A percentile compares a stretch with the other conserved stretches of the same genome.
phyloP scores from a whole-genome alignment of 2,888 invertebrate genomes.

The Pheosia tremula region DNA sequence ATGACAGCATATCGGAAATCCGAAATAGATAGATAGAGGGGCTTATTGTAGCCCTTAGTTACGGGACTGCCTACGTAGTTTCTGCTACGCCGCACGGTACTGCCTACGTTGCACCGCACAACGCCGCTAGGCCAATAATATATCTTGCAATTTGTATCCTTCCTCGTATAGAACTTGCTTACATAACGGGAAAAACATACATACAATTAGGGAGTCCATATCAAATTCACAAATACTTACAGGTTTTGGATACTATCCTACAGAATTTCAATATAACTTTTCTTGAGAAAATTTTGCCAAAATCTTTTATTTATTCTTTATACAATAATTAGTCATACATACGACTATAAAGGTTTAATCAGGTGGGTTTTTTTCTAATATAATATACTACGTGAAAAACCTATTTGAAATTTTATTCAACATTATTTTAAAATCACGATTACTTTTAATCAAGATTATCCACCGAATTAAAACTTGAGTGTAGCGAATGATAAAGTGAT shows the following conservation, averaged over 20 bases:
- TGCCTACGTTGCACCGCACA: slow-evolving; percentile 19
- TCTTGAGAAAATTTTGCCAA: no score
- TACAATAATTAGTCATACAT: no score
- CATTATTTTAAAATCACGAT: no score
- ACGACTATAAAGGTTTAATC: no score
- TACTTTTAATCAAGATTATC: slow-evolving; percentile 42
- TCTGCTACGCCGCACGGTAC: slow-evolving; percentile 11
- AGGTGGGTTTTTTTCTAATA: no score
- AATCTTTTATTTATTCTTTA: no score
- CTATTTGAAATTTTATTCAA: no score
- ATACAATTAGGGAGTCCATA: no score
- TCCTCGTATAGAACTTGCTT: background rate
- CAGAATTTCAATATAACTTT: no score
- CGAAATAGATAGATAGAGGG: slow-evolving; percentile 1
- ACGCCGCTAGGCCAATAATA: slow-evolving; percentile 2
- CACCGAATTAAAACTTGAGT: slow-evolving; percentile 42
- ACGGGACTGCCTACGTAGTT: slow-evolving; percentile 9
- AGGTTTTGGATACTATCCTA: no score
- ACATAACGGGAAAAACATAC: background rate
- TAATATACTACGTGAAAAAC: no score
- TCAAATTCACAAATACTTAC: no score
- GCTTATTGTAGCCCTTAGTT: background rate
- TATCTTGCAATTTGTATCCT: background rate
- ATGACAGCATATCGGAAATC: background rate
- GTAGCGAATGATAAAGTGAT: slow-evolving; percentile 34